These are phyloP conservation scores for Siderastrea siderea DNA, from an alignment of 92 coral and sea anemone genomes.

Conservation along the genomic window DNA sequence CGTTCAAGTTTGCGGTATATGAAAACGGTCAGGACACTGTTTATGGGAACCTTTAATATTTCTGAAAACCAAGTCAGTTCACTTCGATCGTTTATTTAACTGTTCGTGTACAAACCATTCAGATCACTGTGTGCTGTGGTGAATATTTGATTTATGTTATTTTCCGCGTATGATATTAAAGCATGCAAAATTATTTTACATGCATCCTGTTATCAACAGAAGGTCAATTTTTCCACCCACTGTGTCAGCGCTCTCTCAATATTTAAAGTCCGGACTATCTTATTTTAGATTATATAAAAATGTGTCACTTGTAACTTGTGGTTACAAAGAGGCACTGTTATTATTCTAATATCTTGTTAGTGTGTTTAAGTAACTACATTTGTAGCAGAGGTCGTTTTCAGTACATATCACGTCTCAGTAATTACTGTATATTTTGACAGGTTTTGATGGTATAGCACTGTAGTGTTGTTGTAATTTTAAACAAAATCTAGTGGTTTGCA, in stretches of 20 bases:
- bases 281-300: neutral
- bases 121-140: neutral
- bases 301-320: neutral
- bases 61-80: neutral
- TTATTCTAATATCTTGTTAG: no score
- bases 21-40: no score
- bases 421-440: no score
- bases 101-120: neutral
- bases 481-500: no score
- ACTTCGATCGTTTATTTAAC: neutral
- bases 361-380: no score
- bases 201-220: neutral
- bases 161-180: neutral
- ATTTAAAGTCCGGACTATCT: neutral
- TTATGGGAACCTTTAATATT: no score
- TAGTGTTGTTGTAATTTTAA: no score
- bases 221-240: neutral
- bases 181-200: neutral
- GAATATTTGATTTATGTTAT: slow-evolving; percentile 2
- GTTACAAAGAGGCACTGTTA: no score
- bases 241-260: neutral
- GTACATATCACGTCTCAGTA: no score
- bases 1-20: no score
- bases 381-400: no score
- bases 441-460: no score